Conservation (phyloP, 2,113 vertebrate genomes). For the Nestor notabilis region DNA sequence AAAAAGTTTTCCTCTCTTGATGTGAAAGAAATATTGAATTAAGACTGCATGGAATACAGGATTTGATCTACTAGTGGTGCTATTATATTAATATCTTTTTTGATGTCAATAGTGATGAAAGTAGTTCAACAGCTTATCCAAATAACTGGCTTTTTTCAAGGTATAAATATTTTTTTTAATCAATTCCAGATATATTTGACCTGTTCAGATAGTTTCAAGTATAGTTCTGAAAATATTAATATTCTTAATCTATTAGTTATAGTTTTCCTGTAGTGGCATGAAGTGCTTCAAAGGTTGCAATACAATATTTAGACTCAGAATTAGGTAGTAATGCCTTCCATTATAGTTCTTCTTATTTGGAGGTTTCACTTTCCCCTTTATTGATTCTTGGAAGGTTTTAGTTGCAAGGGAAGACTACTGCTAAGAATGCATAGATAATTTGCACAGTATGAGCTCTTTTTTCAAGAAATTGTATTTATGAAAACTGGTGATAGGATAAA, state of each 20-base stretch:
- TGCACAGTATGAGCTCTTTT: not conserved
- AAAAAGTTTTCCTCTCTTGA: not conserved
- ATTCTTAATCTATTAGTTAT: not conserved
- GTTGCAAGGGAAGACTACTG: not conserved
- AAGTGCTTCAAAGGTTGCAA: not conserved
- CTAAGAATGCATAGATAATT: not conserved
- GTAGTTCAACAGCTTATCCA: not conserved
- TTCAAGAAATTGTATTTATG: not conserved
- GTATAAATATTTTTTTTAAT: not conserved
- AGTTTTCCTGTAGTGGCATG: not conserved
- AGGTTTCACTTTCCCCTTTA: not conserved
- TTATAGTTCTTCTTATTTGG: not conserved
- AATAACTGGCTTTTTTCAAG: not conserved
- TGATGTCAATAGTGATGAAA: not conserved
- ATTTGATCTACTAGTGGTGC: not conserved
- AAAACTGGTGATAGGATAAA: not conserved
- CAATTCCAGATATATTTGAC: not conserved
- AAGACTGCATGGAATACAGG: not conserved
- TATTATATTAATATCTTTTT: not conserved
- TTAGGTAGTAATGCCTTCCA: not conserved
- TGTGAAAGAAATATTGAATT: not conserved
- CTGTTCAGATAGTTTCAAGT: not conserved
- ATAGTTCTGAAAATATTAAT: not conserved
- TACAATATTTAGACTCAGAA: not conserved
- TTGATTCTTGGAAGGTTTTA: not conserved